These are phyloP conservation scores for Lasioglossum zephyrum DNA, from an alignment of 2,888 invertebrate genomes.

Conservation along the genomic window DNA sequence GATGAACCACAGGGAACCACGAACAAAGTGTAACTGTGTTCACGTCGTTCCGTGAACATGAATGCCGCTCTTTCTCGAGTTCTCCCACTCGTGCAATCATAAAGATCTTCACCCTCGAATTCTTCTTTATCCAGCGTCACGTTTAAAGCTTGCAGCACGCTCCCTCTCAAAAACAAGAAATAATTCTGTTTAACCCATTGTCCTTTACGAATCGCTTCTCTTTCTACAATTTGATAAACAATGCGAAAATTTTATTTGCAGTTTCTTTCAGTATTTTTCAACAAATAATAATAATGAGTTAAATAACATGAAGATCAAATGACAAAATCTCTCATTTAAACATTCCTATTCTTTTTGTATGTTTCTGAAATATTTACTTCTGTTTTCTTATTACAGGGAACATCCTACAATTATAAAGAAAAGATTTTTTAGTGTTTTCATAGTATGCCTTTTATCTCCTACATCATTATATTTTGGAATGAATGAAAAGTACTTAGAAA, in stretches of 20 bases:
- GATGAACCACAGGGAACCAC: slow-evolving; percentile 64
- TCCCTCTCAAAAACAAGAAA: not conserved
- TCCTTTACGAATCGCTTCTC: not conserved
- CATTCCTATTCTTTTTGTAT: not conserved
- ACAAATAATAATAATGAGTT: not conserved
- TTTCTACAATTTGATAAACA: not conserved
- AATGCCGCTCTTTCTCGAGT: slow-evolving; percentile 55
- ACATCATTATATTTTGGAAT: slow-evolving; percentile 91
- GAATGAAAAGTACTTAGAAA: slow-evolving; percentile 87
- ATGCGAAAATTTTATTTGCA: not conserved
- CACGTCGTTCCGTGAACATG: slow-evolving; percentile 63
- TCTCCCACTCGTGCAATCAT: slow-evolving; percentile 60
- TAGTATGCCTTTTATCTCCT: slow-evolving; percentile 93
- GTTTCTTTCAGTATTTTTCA: not conserved
- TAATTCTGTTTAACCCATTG: not conserved
- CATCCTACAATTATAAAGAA: slow-evolving; percentile 95
- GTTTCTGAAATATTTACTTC: not conserved
- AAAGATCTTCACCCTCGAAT: slow-evolving; percentile 47
- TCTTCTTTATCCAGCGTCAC: slow-evolving; percentile 31
- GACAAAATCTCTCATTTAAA: slow-evolving; percentile 22
- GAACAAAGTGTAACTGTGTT: slow-evolving; percentile 71
- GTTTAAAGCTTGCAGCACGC: slow-evolving; percentile 24
- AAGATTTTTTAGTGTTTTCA: slow-evolving; percentile 93
- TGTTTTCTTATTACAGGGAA: slow-evolving; percentile 87
- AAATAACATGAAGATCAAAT: not conserved